Evolutionary conservation across 2,797 vertebrate species (phyloP).

Genomic region (Anguilla pacifica): DNA sequence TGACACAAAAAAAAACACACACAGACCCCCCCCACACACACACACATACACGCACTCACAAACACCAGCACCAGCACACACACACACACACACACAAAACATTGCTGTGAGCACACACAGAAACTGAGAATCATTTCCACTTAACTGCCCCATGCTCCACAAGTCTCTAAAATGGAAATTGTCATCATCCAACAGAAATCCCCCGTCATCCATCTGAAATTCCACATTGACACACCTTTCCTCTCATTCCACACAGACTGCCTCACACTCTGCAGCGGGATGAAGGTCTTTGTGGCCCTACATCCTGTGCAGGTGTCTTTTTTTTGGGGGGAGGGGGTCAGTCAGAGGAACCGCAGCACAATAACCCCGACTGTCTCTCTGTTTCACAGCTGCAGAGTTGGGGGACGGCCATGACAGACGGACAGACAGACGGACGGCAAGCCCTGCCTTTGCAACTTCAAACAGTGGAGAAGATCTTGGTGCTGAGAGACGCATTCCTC

Average conservation of each 20-base stretch:
- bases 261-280: neutral
- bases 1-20: neutral
- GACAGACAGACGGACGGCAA: conserved; percentile 21
- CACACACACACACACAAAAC: neutral
- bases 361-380: conserved; percentile 31
- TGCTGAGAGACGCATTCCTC: conserved; percentile 25
- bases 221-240: neutral
- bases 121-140: neutral
- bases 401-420: neutral
- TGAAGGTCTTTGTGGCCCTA: conserved; percentile 20
- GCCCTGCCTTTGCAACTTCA: conserved; percentile 28
- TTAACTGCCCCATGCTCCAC: neutral
- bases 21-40: neutral
- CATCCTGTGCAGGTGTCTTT: conserved; percentile 25
- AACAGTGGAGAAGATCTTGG: conserved; percentile 6
- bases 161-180: neutral
- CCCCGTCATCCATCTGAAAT: neutral
- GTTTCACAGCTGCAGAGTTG: conserved; percentile 20
- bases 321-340: neutral
- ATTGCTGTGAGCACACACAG: neutral
- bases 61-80: neutral
- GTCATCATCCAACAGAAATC: neutral
- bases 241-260: neutral
- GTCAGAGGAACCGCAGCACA: conserved; percentile 9
- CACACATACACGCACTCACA: neutral